Percentiles rank a stretch among this genome's conserved stretches.
Conservation (phyloP, 2,888 invertebrate species). For the Lomographa bimaculata region DNA sequence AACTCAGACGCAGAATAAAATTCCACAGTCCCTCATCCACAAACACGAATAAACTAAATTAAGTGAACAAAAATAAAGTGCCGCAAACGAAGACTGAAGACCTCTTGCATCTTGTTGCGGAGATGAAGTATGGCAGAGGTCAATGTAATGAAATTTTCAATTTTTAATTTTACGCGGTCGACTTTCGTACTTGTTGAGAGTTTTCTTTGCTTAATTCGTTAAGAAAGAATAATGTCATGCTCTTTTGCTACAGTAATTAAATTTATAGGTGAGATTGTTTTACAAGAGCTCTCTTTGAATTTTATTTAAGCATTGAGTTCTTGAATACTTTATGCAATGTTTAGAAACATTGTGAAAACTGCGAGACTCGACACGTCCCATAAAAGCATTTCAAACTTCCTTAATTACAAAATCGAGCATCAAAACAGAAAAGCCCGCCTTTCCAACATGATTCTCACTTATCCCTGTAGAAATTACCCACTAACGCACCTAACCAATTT, state of each 20-base stretch:
- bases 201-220: slow-evolving; percentile 49
- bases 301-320: too few species aligned
- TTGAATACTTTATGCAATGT: too few species aligned
- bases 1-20: slow-evolving; percentile 72
- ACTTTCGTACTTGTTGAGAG: slow-evolving; percentile 44
- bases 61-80: slow-evolving; percentile 78
- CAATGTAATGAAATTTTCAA: slow-evolving; percentile 71
- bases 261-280: slow-evolving; percentile 4
- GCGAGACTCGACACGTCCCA: slow-evolving; percentile 14
- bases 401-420: slow-evolving; percentile 30
- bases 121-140: slow-evolving; percentile 49
- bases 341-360: slow-evolving; percentile 16
- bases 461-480: slow-evolving; percentile 68
- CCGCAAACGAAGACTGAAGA: slow-evolving; percentile 71
- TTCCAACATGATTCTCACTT: slow-evolving; percentile 63
- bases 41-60: slow-evolving; percentile 79
- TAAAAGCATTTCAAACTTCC: slow-evolving; percentile 17
- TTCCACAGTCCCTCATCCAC: slow-evolving; percentile 64
- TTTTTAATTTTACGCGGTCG: slow-evolving; percentile 54
- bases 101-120: slow-evolving; percentile 59
- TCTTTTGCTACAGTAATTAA: slow-evolving; percentile 23
- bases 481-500: slow-evolving; percentile 77
- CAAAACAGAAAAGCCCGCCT: slow-evolving; percentile 30
- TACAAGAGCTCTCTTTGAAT: not conserved
- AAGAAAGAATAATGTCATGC: slow-evolving; percentile 40